Conservation (phyloP, 2,113 vertebrate species). For the Lycocorax pyrrhopterus region DNA sequence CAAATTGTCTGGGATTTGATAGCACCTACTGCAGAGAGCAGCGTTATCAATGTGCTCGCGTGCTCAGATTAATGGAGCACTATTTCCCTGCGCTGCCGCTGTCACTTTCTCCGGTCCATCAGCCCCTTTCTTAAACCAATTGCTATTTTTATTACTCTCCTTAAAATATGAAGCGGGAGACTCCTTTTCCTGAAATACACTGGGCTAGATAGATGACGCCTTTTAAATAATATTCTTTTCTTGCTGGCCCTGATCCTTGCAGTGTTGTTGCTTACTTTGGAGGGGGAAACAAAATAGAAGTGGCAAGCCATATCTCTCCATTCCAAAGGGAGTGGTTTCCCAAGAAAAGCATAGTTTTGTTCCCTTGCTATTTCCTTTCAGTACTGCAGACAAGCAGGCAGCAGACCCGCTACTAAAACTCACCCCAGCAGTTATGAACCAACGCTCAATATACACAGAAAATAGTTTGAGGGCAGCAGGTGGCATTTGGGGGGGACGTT, state of each 20-base stretch:
- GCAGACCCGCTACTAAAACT: background rate
- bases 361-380: slow-evolving; percentile 71
- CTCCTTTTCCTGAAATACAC: slow-evolving; percentile 61
- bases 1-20: slow-evolving; percentile 44
- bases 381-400: slow-evolving; percentile 37
- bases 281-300: slow-evolving; percentile 67
- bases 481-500: background rate
- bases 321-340: slow-evolving; percentile 79
- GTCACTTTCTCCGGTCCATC: slow-evolving; percentile 16
- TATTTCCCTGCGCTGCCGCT: background rate
- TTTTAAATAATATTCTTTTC: slow-evolving; percentile 69
- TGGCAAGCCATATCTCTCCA: slow-evolving; percentile 69
- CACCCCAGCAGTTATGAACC: background rate
- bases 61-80: slow-evolving; percentile 47
- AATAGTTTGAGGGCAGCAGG: background rate
- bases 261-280: slow-evolving; percentile 72
- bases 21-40: slow-evolving; percentile 18
- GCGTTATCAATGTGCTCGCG: slow-evolving; percentile 22
- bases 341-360: slow-evolving; percentile 75
- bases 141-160: slow-evolving; percentile 58
- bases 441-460: fast-evolving
- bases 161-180: slow-evolving; percentile 55
- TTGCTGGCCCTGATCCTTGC: slow-evolving; percentile 57
- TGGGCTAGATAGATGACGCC: slow-evolving; percentile 59
- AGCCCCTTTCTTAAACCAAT: slow-evolving; percentile 40